Evolutionary conservation across 1,140 invertebrate genomes (phyloP).

Genomic region (Cheumatopsyche charites): DNA sequence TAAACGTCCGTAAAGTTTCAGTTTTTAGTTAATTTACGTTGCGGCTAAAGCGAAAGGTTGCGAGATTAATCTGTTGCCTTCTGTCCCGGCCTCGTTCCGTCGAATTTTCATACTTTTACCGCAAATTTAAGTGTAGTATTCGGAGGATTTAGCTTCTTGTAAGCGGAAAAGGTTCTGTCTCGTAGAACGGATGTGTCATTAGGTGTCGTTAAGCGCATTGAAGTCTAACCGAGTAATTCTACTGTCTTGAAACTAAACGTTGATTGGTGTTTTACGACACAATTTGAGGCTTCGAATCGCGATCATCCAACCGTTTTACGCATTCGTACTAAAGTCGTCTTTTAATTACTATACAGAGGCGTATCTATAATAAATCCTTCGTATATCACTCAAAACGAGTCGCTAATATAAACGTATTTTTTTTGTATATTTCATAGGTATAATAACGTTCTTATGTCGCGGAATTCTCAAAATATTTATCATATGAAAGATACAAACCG

Average conservation of each 20-base stretch:
- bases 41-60: constrained; percentile 24
- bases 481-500: too few species aligned
- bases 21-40: constrained; percentile 28
- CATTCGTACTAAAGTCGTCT: too few species aligned
- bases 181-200: constrained; percentile 19
- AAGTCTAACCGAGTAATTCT: constrained; percentile 7
- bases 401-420: too few species aligned
- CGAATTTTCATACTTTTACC: background rate
- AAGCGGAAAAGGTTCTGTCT: background rate
- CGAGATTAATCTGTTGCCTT: constrained; percentile 28
- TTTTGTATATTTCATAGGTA: too few species aligned
- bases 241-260: constrained; percentile 8
- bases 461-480: too few species aligned
- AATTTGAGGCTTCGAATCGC: constrained; percentile 10
- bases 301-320: constrained; percentile 4
- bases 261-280: constrained; percentile 16
- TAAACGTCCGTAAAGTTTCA: constrained; percentile 26
- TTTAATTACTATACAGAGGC: too few species aligned
- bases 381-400: too few species aligned
- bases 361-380: too few species aligned
- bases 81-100: background rate
- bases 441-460: too few species aligned
- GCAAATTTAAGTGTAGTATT: background rate
- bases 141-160: background rate
- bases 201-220: constrained; percentile 16